Evolutionary conservation across 2,113 vertebrate species (phyloP), one percentile per base, ranked within the genome.

Genomic region (Phylloscopus whistleri): DNA sequence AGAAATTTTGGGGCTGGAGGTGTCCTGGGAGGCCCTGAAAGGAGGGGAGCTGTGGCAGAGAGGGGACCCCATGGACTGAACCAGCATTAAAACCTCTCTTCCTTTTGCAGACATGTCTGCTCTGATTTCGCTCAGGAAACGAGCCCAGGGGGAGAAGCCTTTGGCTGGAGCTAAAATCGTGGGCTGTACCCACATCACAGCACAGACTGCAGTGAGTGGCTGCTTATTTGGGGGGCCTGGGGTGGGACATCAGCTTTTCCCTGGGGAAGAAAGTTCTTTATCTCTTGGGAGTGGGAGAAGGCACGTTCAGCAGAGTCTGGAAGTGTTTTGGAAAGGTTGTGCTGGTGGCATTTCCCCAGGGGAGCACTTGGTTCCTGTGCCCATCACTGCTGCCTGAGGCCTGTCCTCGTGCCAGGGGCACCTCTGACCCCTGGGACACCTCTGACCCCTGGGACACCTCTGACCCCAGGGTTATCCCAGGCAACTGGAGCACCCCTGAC

Each of bases 131-230:
- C 98, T 99, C 97, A 98, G 99, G 98, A 99, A 99, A 98, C 97
- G 99, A 97, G 99, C 99, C 72, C 99, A 99, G 97, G 99, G 99
- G 49, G 99, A 99, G 97, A 99, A 99, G 83, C 99, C 99, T 59
- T 98, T 99, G 90, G 99, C 99, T 46, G 99, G 99, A 96, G 99
- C 99, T 33, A 99, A 99, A 97, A 99, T 99, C 35, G 99, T 99
- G 37, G 99, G 99, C 94, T 99, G 99, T 43, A 99, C 99, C 79
- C 99, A 99, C 96, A 99, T 99, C 96, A 99, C 99, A 28, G 99
- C 99, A 69, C 99, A 99, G 98, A 99, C 99, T 11, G 99, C 99
- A 10, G 99, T 99, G 98, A 89, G 99, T 97, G 52, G 22, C 69
- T 63, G 23, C 39, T 53, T 44, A 0, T 37, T 1, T 37, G 37